Conservation (phyloP, 2,797 vertebrate genomes). For the Amazonetta brasiliensis region DNA sequence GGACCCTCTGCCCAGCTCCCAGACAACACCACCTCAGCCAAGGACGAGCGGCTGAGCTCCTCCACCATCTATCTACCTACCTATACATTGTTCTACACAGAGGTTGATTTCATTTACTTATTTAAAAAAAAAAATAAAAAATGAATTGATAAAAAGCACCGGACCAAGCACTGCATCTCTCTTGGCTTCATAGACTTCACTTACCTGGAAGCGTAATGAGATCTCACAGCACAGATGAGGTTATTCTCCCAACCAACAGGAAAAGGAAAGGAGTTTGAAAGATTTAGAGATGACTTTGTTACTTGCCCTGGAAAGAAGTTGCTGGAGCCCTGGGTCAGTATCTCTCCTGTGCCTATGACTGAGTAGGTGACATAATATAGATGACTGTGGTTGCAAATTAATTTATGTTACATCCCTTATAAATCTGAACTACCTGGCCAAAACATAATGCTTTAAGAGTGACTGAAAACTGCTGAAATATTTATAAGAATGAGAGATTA, state of each 20-base stretch:
- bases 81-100: background rate
- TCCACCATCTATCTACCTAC: background rate
- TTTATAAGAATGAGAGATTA: constrained; percentile 49
- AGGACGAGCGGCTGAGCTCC: background rate
- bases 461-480: constrained; percentile 50
- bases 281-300: constrained; percentile 36
- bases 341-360: background rate
- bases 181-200: background rate
- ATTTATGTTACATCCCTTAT: constrained; percentile 38
- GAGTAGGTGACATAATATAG: constrained; percentile 40
- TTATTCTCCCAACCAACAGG: background rate
- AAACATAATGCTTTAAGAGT: constrained; percentile 10
- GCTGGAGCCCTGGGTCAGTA: constrained; percentile 1
- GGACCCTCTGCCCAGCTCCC: background rate
- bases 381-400: constrained; percentile 34
- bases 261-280: constrained; percentile 25
- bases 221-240: background rate
- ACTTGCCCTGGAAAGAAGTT: constrained; percentile 13
- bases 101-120: background rate
- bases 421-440: constrained; percentile 37
- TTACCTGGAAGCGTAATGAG: background rate
- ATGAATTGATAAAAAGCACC: background rate
- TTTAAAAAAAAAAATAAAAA: background rate
- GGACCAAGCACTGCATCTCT: background rate
- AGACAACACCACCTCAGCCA: background rate